Evolutionary conservation across 2,888 invertebrate species (phyloP).

Genomic region (Hermaeophaga mercurialis): DNA sequence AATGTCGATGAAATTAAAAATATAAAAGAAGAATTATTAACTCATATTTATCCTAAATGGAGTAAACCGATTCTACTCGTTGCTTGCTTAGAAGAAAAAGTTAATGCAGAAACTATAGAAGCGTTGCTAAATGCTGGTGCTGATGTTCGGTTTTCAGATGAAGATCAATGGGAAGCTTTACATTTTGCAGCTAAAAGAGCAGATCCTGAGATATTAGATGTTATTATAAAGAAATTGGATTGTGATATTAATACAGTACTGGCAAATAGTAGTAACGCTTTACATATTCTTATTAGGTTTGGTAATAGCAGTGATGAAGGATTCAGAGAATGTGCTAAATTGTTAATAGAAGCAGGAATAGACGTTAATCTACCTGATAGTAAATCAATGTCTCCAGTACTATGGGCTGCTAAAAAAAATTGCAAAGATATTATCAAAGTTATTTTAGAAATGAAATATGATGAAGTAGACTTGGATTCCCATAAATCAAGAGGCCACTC

Average conservation of each 20-base stretch:
- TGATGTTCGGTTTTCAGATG: conserved; percentile 63
- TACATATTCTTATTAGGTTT: conserved; percentile 48
- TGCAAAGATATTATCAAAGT: conserved; percentile 61
- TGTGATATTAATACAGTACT: conserved; percentile 40
- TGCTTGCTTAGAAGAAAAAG: conserved; percentile 63
- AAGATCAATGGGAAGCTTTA: conserved; percentile 65
- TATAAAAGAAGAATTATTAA: conserved; percentile 59
- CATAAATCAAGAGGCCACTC: conserved; percentile 61
- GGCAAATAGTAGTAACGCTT: conserved; percentile 49
- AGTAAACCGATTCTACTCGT: conserved; percentile 58
- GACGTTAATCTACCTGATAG: conserved; percentile 45
- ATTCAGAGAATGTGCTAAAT: conserved; percentile 41
- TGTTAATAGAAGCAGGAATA: conserved; percentile 44
- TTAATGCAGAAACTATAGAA: conserved; percentile 63
- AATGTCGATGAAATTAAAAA: conserved; percentile 62
- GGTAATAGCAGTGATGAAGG: conserved; percentile 54
- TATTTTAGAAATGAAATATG: conserved; percentile 61
- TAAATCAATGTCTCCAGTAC: conserved; percentile 54
- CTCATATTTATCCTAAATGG: conserved; percentile 62
- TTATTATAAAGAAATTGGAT: conserved; percentile 56
- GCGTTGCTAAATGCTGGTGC: conserved; percentile 66
- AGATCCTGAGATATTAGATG: conserved; percentile 55
- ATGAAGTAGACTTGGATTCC: conserved; percentile 63
- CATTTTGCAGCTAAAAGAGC: conserved; percentile 68
- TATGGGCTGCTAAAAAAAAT: conserved; percentile 66